phyloP scores from a whole-genome alignment of 2,113 vertebrate genomes.

The Halcyon malimbica region DNA sequence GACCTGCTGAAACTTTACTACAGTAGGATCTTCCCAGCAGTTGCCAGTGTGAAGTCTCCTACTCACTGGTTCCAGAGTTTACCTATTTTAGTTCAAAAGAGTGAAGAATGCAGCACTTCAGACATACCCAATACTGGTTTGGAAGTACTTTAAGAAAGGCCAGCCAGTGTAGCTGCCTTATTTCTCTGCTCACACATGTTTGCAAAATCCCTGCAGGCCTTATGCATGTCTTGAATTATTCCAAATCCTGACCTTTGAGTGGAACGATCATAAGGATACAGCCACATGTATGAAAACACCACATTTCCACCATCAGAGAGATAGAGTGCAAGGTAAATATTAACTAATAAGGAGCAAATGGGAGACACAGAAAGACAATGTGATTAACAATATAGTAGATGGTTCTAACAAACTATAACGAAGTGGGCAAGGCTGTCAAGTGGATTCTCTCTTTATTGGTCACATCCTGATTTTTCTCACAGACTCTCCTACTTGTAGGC shows the following conservation, averaged over 20 bases:
- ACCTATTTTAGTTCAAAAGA: background rate
- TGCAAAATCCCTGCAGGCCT: background rate
- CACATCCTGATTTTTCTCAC: background rate
- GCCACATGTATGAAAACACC: background rate
- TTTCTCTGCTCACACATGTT: background rate
- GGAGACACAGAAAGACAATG: background rate
- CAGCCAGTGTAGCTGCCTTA: background rate
- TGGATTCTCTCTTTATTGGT: background rate
- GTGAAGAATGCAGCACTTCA: background rate
- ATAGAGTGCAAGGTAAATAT: background rate
- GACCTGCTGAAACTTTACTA: background rate
- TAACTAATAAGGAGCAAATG: background rate
- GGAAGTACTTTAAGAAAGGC: background rate
- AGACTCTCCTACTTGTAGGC: background rate
- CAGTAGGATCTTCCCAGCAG: background rate
- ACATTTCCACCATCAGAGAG: background rate
- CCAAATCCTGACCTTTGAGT: background rate
- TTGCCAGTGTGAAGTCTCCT: background rate
- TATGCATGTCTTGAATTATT: background rate
- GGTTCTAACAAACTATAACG: background rate
- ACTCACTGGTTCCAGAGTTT: background rate
- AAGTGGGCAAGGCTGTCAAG: background rate
- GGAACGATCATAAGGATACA: background rate
- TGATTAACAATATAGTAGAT: background rate
- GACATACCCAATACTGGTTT: rapidly evolving